A percentile compares a stretch with the other conserved stretches of the same genome.
Evolutionary conservation across 2,113 vertebrate genomes (phyloP).

Genomic region (Deroptyus accipitrinus): DNA sequence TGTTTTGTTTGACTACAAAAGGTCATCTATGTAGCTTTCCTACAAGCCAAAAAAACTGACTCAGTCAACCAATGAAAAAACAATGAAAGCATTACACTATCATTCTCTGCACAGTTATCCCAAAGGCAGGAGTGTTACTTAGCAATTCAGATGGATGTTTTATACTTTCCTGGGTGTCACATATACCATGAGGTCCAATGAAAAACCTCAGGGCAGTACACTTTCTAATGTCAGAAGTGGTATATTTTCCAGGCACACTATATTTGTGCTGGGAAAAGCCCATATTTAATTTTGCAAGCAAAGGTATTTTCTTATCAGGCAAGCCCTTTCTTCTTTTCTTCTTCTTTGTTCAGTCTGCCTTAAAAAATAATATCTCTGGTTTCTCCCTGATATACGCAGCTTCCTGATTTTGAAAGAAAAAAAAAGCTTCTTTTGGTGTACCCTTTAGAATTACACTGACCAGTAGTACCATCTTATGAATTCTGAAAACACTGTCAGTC

Average conservation of each 20-base stretch:
- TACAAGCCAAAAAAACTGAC: background rate
- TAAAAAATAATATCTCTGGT: constrained; percentile 1
- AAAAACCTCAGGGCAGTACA: background rate
- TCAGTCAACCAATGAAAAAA: background rate
- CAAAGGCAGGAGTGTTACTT: constrained; percentile 4
- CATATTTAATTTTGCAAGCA: constrained; percentile 33
- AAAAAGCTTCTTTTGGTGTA: constrained; percentile 22
- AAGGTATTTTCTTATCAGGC: constrained; percentile 17
- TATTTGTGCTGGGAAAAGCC: background rate
- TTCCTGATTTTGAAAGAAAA: constrained; percentile 30
- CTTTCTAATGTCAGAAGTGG: background rate
- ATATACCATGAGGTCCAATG: background rate
- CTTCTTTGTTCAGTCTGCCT: background rate
- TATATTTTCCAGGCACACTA: background rate
- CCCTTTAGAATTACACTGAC: constrained; percentile 50
- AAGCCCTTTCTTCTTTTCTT: background rate
- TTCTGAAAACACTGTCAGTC: constrained; percentile 71
- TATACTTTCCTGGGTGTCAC: background rate
- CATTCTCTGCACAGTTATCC: background rate
- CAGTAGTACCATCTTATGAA: constrained; percentile 52
- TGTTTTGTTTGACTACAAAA: background rate
- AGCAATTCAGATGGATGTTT: background rate
- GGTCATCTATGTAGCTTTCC: background rate
- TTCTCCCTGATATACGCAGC: background rate
- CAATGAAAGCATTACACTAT: background rate